phyloP scores from a whole-genome alignment of 2,113 vertebrate genomes.

The Psammodynastes pulverulentus region DNA sequence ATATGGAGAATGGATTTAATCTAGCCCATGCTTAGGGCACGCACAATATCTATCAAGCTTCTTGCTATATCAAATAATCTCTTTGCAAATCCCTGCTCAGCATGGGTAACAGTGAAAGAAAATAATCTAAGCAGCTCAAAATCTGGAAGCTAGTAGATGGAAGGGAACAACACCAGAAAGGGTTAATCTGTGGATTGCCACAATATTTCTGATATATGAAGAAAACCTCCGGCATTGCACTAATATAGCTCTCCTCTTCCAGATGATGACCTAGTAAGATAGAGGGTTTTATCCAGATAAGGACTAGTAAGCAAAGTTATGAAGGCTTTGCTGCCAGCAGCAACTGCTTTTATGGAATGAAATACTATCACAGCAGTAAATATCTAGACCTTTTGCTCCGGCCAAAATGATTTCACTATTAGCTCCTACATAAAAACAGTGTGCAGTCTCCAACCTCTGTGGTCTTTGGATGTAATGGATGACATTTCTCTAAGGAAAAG shows the following conservation, averaged over 20 bases:
- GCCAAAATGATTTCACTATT: not conserved
- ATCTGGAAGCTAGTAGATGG: not conserved
- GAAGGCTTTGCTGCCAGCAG: not conserved
- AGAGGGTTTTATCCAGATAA: not conserved
- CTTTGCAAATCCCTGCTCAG: not conserved
- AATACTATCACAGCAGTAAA: not conserved
- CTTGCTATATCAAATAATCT: not conserved
- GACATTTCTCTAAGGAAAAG: not conserved
- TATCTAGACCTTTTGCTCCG: not conserved
- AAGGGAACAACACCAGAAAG: not conserved
- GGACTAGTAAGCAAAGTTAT: not conserved
- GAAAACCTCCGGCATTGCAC: not conserved
- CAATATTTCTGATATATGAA: not conserved
- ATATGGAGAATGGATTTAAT: not conserved
- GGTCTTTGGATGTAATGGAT: not conserved
- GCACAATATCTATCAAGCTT: not conserved
- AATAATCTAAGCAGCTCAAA: not conserved
- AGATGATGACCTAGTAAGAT: not conserved
- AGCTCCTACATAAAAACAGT: not conserved
- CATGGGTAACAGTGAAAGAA: not conserved
- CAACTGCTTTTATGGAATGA: not conserved
- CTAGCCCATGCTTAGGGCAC: not conserved
- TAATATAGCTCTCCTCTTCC: not conserved
- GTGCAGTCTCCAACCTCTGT: not conserved
- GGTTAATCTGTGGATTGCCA: not conserved